Base-by-base conservation (phyloP, 1,140 invertebrate genomes). In the Drosophila truncata region DNA sequence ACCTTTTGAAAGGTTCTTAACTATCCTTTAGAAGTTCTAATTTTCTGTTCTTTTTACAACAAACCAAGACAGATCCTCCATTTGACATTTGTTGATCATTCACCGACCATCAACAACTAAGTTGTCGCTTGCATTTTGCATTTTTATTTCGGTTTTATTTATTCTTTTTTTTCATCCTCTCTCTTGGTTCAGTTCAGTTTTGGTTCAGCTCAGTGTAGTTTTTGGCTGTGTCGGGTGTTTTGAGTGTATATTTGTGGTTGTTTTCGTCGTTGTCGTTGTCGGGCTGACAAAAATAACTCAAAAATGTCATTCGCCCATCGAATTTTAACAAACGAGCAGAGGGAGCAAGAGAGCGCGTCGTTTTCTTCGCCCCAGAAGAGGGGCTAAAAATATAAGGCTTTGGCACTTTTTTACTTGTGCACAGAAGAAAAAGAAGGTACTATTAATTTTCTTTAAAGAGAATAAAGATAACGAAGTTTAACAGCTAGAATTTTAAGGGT, bases 221-320 rank as follows among this genome's bases (percentile, higher is more conserved):
- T 66, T 66, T 71, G 76, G 59, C 75, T 70, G 73, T 52, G 55
- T 46, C 14, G 44, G 62, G 57, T 18, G 59, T 76, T 42, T 13
- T 8, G 42, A 11, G 25, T 47, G 44, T 47, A 47, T 47, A 47
- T 50, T 64, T 41, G 73, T 69, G 35, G 63, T 54, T 61, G 42
- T 50, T 75, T 55, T 54, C 71, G 70, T 44, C 50, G 47, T 18
- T 78, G 73, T 70, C 66, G 74, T 64, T 78, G 58, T 65, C 62
- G 55, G 71, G 61, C 73, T 88, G 84, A 90, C 85, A 90, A 90
- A 90, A 90, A 90, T 90, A 90, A 90, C 85, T 90, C 86, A 90
- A 90, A 90, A 90, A 90, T 90, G 85, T 90, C 85, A 90, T 90
- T 90, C 85, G 85, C 85, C 85, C 85, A 90, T 90, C 85, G 85